Evolutionary conservation across 2,888 invertebrate genomes (phyloP).

Genomic region (Sinohyriopsis cumingii): DNA sequence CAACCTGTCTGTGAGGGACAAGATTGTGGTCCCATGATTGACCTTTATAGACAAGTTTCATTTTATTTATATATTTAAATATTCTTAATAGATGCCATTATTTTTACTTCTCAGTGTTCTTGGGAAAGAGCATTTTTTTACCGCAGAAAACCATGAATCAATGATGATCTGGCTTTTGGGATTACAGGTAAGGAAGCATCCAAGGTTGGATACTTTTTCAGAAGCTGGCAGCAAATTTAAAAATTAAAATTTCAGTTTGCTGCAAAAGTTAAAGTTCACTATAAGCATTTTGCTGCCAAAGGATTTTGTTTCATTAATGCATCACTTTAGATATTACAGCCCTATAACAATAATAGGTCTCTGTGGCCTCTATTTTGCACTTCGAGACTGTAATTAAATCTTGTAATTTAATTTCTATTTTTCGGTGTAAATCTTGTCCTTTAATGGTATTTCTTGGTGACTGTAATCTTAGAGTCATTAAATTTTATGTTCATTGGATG

Average conservation of each 20-base stretch:
- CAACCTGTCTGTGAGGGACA: no score
- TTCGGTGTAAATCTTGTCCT: no score
- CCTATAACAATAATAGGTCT: neutral
- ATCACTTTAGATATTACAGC: neutral
- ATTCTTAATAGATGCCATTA: no score
- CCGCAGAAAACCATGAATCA: conserved; percentile 74
- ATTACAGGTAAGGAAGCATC: conserved; percentile 66
- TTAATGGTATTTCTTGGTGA: no score
- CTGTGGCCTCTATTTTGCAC: no score
- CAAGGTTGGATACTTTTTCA: neutral
- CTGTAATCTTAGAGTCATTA: no score
- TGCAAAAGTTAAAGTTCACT: neutral
- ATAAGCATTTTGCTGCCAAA: neutral
- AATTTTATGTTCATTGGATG: no score
- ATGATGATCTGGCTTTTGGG: conserved; percentile 75
- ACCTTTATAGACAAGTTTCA: no score
- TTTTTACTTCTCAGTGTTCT: conserved; percentile 53
- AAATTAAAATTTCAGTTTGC: neutral
- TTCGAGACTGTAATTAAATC: no score
- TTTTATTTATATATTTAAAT: no score
- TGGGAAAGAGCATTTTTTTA: conserved; percentile 66
- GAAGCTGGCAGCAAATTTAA: neutral
- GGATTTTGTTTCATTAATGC: neutral
- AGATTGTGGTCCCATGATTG: no score
- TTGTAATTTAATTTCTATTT: no score